Evolutionary conservation across 2,888 invertebrate species (phyloP).

Genomic region (Loripinus fragilis): DNA sequence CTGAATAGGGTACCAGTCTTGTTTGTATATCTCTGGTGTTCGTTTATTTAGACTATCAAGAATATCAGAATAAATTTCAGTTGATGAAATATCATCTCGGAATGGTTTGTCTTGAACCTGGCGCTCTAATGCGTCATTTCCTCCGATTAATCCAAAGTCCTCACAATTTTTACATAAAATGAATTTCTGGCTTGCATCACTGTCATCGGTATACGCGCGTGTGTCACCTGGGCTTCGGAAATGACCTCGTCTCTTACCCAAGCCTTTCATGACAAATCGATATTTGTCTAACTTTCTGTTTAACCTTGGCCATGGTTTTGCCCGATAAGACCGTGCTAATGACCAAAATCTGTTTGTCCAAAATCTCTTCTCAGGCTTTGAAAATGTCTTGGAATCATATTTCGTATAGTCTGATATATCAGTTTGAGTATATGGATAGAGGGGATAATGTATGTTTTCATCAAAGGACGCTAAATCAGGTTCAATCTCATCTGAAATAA

Average conservation of each 20-base stretch:
- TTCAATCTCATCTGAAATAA: too few species aligned
- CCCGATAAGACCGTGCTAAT: neutral
- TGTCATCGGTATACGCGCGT: neutral
- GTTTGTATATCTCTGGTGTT: conserved; percentile 7
- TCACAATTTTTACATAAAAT: neutral
- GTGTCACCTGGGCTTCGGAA: neutral
- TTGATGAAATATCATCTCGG: neutral
- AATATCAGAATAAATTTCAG: neutral
- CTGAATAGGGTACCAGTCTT: conserved; percentile 11
- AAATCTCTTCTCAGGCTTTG: conserved; percentile 1
- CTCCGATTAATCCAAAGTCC: neutral
- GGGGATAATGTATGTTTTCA: too few species aligned
- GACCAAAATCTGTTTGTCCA: conserved; percentile 1
- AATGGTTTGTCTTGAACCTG: neutral
- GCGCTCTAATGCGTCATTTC: too few species aligned
- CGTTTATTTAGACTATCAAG: conserved; percentile 1
- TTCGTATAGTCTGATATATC: too few species aligned
- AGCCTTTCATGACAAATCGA: conserved; percentile 1
- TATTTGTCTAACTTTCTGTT: neutral
- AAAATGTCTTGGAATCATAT: too few species aligned
- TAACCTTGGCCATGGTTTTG: neutral
- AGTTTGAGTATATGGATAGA: too few species aligned
- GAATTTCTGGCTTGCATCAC: neutral
- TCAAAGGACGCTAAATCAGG: too few species aligned
- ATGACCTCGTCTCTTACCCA: neutral